Base-by-base conservation (phyloP, 2,113 vertebrate species). In the Carollia perspicillata region DNA sequence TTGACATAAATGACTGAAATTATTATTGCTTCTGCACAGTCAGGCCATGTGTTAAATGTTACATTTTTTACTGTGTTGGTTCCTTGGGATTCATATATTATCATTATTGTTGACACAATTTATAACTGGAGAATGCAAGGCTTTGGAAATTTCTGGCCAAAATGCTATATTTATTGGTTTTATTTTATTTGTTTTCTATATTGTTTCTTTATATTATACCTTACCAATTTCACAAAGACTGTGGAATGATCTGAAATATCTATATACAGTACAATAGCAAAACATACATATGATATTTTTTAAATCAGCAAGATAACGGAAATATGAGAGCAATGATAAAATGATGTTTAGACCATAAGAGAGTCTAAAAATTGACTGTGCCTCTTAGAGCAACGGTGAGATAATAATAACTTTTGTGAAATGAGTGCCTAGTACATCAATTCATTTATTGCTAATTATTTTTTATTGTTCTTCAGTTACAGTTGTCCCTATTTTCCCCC, bases 1-100 rank as follows among this genome's bases (percentile, higher is more conserved):
- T 92, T 95, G 93, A 97, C 92, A 96, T 87, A 95, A 96, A 95
- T 88, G 92, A 78, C 75, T 96, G 65, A 55, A 95, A 95, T 96
- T 96, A 96, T 90, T 71, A 96, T 37, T 96, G 87, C 75, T 93
- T 69, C 53, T 95, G 53, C 23, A 49, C 16, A 78, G 23, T 66
- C 37, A 96, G 71, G 33, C 40, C n/a, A 71, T 68, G 37, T 84
- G 53, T 51, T 96, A 84, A 96, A 89, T 94, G 95, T 92, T 84
- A 40, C 40, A 77, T 93, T 96, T 95, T 80, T 92, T 75, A 97
- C 71, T 87, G 92, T 86, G 80, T 80, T 96, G 40, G n/a, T 72
- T 91, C 40, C 94, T 96, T 95, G 65, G 51, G 40, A 96, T 96
- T 93, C 96, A 78, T 85, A 97, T 95, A 95, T 94, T 89, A 92